phyloP scores from a whole-genome alignment of 2,797 vertebrate genomes.

The Thunnus albacares region DNA sequence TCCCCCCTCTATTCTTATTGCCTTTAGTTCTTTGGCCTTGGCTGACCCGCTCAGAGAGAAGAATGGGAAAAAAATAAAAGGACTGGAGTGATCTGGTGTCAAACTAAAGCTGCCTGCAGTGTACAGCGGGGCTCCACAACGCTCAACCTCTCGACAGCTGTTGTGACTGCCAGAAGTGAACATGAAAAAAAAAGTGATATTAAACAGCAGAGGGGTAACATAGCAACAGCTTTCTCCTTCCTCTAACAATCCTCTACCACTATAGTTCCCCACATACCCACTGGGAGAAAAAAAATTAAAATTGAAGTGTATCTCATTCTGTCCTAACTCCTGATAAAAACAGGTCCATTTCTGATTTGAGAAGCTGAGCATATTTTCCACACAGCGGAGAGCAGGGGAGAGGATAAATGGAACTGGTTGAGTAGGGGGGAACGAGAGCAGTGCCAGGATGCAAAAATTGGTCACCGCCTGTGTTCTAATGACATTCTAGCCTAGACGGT shows the following conservation, averaged over 20 bases:
- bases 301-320: constrained; percentile 30
- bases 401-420: constrained; percentile 40
- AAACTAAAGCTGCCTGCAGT: constrained; percentile 26
- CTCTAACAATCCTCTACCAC: constrained; percentile 3
- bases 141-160: constrained; percentile 37
- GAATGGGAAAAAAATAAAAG: constrained; percentile 43
- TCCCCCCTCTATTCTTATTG: constrained; percentile 52
- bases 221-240: constrained; percentile 40
- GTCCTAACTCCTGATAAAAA: constrained; percentile 46
- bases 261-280: constrained; percentile 1
- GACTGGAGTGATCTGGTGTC: constrained; percentile 21
- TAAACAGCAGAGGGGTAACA: constrained; percentile 37
- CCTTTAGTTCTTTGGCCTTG: constrained; percentile 56
- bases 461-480: constrained; percentile 58
- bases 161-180: constrained; percentile 53
- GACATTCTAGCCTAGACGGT: constrained; percentile 65
- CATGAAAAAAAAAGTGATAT: constrained; percentile 31
- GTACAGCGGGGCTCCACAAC: constrained; percentile 23
- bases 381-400: constrained; percentile 26
- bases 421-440: constrained; percentile 46
- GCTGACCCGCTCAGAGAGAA: constrained; percentile 55
- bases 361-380: constrained; percentile 50
- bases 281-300: constrained; percentile 18
- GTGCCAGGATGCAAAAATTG: constrained; percentile 63
- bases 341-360: constrained; percentile 33